These are phyloP conservation scores for Tetramorium alpestre DNA, from an alignment of 1,140 invertebrate species.

Conservation along the genomic window DNA sequence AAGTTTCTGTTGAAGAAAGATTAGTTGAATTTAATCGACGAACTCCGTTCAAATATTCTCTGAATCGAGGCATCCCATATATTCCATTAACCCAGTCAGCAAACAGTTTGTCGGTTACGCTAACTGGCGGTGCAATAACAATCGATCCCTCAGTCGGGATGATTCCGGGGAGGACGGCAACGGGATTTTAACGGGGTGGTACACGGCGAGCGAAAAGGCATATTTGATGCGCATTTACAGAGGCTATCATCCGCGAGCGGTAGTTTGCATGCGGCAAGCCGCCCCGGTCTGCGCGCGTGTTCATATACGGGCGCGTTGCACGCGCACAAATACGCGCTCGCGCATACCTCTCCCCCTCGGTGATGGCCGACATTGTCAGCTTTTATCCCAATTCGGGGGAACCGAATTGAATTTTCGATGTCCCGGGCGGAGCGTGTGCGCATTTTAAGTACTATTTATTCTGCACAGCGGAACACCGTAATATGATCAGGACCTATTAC, in stretches of 20 bases:
- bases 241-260: constrained; percentile 41
- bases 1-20: neutral
- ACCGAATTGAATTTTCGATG: constrained; percentile 64
- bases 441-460: constrained; percentile 74
- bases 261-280: constrained; percentile 34
- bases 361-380: constrained; percentile 61
- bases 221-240: constrained; percentile 75
- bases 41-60: neutral
- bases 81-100: constrained; percentile 63
- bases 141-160: constrained; percentile 31
- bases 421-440: neutral
- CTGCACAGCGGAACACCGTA: constrained; percentile 65
- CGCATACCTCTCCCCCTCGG: neutral
- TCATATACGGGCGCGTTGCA: neutral
- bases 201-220: constrained; percentile 62
- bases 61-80: neutral
- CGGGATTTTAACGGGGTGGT: neutral
- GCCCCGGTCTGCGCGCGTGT: neutral
- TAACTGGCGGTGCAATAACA: constrained; percentile 49
- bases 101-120: constrained; percentile 55
- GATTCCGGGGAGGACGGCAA: neutral
- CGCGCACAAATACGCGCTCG: constrained; percentile 31
- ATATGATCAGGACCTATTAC: constrained; percentile 71
- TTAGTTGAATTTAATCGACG: constrained; percentile 25
- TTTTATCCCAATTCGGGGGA: constrained; percentile 49